Percentiles rank a stretch among this genome's conserved stretches.
These are phyloP conservation scores for Podotricha telesiphe DNA, from an alignment of 2,888 invertebrate genomes.

Conservation along the genomic window DNA sequence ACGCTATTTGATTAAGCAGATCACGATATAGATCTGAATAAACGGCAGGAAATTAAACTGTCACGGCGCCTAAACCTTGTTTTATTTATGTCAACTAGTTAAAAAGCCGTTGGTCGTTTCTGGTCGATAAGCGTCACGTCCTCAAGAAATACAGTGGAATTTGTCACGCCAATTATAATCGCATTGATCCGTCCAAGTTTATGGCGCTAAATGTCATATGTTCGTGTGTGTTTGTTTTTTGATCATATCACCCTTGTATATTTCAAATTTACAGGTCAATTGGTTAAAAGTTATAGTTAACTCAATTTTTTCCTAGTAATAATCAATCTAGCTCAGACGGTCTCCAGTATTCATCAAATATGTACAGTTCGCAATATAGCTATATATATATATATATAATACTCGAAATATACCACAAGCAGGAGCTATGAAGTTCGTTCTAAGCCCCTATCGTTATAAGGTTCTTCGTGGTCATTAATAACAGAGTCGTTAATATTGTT, in stretches of 20 bases:
- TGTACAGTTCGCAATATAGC: not conserved
- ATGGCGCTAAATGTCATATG: too few relatives aligned
- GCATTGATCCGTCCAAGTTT: too few relatives aligned
- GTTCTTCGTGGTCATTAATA: slow-evolving; percentile 37
- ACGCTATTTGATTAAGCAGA: slow-evolving; percentile 17
- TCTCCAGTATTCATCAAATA: not conserved
- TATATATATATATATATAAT: not conserved
- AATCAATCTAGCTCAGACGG: too few relatives aligned
- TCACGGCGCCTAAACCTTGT: not conserved
- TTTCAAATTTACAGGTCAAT: too few relatives aligned
- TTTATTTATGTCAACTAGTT: slow-evolving; percentile 12
- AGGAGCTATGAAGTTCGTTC: slow-evolving; percentile 12
- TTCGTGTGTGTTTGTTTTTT: too few relatives aligned
- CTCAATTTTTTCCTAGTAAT: too few relatives aligned
- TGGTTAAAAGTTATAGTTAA: too few relatives aligned
- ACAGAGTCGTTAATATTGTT: slow-evolving; percentile 30
- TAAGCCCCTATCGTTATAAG: slow-evolving; percentile 14
- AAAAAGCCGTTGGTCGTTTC: slow-evolving; percentile 1
- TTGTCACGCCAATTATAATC: not conserved
- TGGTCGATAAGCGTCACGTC: not conserved
- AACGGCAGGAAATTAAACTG: slow-evolving; percentile 16
- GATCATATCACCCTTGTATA: too few relatives aligned
- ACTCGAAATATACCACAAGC: not conserved
- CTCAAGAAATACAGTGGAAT: not conserved
- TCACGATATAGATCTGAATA: slow-evolving; percentile 19